These are phyloP conservation scores for Peromyscus leucopus DNA, from an alignment of 2,113 vertebrate genomes.

Conservation along the genomic window DNA sequence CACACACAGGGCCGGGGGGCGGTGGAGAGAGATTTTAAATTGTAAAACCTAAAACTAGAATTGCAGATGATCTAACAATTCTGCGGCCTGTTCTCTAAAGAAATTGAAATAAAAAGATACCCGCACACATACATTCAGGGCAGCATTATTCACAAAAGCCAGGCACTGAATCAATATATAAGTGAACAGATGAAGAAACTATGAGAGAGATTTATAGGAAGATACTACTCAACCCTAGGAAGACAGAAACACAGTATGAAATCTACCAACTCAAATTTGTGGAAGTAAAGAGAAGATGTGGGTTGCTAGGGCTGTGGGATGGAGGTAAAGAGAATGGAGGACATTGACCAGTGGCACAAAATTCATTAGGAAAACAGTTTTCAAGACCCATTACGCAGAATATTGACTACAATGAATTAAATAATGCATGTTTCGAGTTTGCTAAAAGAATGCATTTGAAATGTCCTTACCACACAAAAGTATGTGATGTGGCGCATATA, in stretches of 20 bases:
- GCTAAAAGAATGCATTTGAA: background rate
- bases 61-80: background rate
- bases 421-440: background rate
- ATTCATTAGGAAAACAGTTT: background rate
- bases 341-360: background rate
- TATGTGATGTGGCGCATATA: no score
- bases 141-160: background rate
- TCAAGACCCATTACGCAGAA: background rate
- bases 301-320: no score
- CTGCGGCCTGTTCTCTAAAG: background rate
- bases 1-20: no score
- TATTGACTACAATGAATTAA: background rate
- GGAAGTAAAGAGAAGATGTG: background rate
- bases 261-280: background rate
- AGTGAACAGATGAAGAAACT: background rate
- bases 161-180: background rate
- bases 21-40: background rate
- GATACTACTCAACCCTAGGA: background rate
- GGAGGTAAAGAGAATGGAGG: no score
- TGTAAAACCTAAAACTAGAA: background rate
- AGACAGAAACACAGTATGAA: background rate
- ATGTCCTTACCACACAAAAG: background rate
- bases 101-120: background rate
- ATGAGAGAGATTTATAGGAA: background rate
- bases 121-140: no score